A percentile compares a stretch with the other conserved stretches of the same genome.
Conservation (phyloP, 2,113 vertebrate genomes). For the Leptosomus discolor region DNA sequence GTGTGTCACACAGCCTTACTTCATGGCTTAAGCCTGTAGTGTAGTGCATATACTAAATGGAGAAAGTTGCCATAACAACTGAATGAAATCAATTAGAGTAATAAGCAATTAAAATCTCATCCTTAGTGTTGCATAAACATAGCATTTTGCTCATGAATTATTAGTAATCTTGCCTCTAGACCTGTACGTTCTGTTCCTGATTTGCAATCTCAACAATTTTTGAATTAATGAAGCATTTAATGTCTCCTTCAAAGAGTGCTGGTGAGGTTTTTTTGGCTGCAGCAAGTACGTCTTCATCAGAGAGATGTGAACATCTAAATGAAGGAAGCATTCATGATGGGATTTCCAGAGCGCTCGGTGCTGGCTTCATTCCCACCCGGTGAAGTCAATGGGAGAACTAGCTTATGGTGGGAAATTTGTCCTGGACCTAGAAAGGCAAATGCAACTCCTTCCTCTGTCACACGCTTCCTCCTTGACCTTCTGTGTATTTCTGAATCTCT, state of each 20-base stretch:
- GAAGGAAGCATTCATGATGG: background rate
- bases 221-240: constrained; percentile 32
- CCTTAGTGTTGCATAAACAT: constrained; percentile 52
- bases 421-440: background rate
- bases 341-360: accelerated
- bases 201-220: constrained; percentile 24
- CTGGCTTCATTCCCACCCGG: background rate
- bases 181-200: constrained; percentile 18
- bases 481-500: background rate
- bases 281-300: background rate
- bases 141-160: constrained; percentile 12
- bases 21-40: background rate
- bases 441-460: background rate
- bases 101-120: constrained; percentile 63
- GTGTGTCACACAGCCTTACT: background rate
- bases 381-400: background rate
- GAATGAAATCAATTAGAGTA: constrained; percentile 46
- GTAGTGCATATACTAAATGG: background rate
- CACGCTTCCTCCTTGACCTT: background rate
- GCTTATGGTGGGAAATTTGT: background rate
- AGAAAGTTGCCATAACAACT: constrained; percentile 56
- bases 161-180: constrained; percentile 11
- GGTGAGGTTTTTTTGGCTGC: background rate
- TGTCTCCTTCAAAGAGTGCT: constrained; percentile 17
- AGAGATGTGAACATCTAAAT: background rate